These are phyloP conservation scores for Conus ventricosus DNA, from an alignment of 1,140 invertebrate species.

Conservation along the genomic window DNA sequence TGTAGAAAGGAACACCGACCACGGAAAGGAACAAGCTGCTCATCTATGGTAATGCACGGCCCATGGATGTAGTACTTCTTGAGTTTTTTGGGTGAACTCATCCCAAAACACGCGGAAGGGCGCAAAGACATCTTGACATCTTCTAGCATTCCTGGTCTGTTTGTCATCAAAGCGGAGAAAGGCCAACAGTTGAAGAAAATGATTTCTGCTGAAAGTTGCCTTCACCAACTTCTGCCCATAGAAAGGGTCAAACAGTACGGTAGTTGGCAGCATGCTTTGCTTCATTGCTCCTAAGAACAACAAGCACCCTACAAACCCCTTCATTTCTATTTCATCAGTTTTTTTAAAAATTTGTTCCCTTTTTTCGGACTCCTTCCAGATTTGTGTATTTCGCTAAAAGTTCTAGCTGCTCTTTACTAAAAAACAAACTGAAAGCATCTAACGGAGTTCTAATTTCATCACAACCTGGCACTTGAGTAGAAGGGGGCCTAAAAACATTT, in stretches of 20 bases:
- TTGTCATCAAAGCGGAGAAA: conserved; percentile 57
- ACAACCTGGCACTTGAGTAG: not conserved
- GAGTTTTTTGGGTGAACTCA: conserved; percentile 36
- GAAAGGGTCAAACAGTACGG: not conserved
- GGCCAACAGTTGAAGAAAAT: conserved; percentile 38
- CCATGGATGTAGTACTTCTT: conserved; percentile 44
- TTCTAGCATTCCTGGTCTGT: conserved; percentile 40
- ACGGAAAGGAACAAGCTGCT: conserved; percentile 61
- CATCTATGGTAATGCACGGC: conserved; percentile 58
- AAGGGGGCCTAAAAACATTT: not conserved
- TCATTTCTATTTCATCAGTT: conserved; percentile 10
- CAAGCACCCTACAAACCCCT: not conserved
- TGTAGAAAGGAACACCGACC: conserved; percentile 60
- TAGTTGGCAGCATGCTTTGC: not conserved
- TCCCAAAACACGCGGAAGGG: conserved; percentile 57
- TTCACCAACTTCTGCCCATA: conserved; percentile 22
- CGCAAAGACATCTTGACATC: conserved; percentile 49
- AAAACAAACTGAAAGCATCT: not conserved
- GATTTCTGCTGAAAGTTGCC: conserved; percentile 42
- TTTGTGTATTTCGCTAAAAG: not conserved
- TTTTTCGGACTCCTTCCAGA: not conserved
- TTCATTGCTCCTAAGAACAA: not conserved
- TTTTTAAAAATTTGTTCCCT: not conserved
- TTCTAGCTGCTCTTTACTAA: not conserved
- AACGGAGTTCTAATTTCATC: not conserved